Conservation (phyloP, 2,113 vertebrate genomes). For the Melanostigma gelatinosum region DNA sequence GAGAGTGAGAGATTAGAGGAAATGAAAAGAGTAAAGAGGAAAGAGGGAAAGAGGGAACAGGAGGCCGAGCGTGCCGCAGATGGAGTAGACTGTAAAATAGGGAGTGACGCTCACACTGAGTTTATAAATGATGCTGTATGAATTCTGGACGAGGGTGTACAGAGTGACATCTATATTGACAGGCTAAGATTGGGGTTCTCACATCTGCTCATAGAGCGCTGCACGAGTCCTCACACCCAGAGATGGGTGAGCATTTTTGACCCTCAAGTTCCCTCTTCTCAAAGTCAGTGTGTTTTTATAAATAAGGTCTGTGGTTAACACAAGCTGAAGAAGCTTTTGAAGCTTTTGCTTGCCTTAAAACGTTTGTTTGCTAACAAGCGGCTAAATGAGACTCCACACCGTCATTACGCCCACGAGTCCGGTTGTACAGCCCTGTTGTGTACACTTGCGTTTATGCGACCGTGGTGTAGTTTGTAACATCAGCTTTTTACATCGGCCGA, state of each 20-base stretch:
- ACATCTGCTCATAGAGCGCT: background rate
- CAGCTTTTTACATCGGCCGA: background rate
- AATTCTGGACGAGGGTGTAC: constrained; percentile 43
- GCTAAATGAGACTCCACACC: background rate
- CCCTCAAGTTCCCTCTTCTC: background rate
- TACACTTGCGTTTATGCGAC: no score
- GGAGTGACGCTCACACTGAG: constrained; percentile 50
- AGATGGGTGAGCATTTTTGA: background rate
- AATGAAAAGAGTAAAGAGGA: constrained; percentile 79
- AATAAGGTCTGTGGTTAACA: background rate
- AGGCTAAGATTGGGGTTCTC: background rate
- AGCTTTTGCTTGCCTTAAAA: background rate
- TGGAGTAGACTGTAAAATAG: constrained; percentile 77
- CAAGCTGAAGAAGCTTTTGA: background rate
- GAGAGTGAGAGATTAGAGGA: constrained; percentile 78
- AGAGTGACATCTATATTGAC: constrained; percentile 5
- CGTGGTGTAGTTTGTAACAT: background rate
- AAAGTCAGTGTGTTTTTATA: background rate
- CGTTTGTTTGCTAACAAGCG: background rate
- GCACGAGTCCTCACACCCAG: background rate
- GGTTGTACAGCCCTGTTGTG: background rate
- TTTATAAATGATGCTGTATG: constrained; percentile 59
- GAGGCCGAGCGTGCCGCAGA: constrained; percentile 66
- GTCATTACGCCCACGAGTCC: background rate
- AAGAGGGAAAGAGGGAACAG: constrained; percentile 77